These are phyloP conservation scores for Antigone vipio DNA, from an alignment of 2,113 vertebrate species.

Conservation along the genomic window DNA sequence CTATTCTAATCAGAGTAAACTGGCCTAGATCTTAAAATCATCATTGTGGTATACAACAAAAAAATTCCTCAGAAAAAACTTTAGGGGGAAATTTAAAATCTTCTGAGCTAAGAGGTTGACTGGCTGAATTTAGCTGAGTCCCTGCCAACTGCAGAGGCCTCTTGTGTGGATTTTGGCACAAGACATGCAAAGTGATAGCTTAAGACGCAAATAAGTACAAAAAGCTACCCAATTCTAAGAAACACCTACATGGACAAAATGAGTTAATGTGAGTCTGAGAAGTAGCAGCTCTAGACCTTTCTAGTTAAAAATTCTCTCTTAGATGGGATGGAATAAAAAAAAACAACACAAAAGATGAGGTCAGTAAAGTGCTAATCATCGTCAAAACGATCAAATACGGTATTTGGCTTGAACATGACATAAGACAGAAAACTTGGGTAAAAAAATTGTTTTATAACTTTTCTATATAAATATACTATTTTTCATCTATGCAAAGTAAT, in stretches of 20 bases:
- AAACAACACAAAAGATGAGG: neutral
- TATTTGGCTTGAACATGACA: neutral
- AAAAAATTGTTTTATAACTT: neutral
- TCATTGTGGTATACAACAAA: neutral
- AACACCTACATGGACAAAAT: neutral
- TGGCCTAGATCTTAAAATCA: neutral
- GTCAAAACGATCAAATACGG: neutral
- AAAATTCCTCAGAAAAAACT: neutral
- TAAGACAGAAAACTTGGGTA: neutral
- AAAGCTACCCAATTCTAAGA: neutral
- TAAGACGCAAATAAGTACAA: neutral
- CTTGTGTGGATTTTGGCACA: neutral
- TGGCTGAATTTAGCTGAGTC: neutral
- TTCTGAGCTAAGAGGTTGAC: neutral
- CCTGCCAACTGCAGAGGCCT: neutral
- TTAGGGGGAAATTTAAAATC: neutral
- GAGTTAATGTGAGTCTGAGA: neutral
- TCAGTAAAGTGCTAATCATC: neutral
- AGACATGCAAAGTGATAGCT: neutral
- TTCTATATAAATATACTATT: neutral
- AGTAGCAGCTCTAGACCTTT: neutral
- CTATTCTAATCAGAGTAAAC: neutral
- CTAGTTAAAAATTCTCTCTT: neutral
- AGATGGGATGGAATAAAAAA: neutral
- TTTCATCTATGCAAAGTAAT: neutral